A percentile compares a stretch with the other conserved stretches of the same genome.
Evolutionary conservation across 2,113 vertebrate genomes (phyloP).

Genomic region (Pandion haliaetus): DNA sequence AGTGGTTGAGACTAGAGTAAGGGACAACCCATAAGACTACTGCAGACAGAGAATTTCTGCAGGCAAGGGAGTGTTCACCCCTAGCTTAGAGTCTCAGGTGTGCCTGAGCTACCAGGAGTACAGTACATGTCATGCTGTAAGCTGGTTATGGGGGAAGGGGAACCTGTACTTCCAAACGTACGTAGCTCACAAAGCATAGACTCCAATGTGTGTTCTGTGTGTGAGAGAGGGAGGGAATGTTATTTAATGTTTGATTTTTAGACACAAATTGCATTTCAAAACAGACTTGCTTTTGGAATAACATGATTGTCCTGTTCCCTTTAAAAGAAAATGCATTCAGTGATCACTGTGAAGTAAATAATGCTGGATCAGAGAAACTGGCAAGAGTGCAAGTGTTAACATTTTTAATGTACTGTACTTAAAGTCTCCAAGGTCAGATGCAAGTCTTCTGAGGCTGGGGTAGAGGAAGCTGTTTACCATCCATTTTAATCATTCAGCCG

Average conservation of each 20-base stretch:
- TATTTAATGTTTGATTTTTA: background rate
- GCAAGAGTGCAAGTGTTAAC: background rate
- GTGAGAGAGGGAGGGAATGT: background rate
- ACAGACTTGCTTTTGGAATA: background rate
- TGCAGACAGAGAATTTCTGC: background rate
- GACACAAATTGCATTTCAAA: background rate
- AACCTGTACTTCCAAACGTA: background rate
- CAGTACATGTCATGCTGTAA: background rate
- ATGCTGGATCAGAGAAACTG: background rate
- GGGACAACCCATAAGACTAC: background rate
- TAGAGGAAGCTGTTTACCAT: background rate
- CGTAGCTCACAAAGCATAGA: background rate
- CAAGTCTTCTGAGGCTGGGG: background rate
- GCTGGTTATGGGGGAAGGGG: background rate
- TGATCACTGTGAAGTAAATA: background rate
- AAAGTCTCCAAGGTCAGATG: background rate
- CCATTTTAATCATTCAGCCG: background rate
- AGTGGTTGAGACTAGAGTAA: background rate
- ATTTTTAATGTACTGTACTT: background rate
- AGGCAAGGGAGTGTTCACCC: background rate
- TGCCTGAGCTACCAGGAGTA: background rate
- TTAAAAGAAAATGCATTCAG: background rate
- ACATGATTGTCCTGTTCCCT: background rate
- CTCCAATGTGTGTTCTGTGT: background rate
- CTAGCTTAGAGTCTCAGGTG: background rate